A percentile compares a stretch with the other conserved stretches of the same genome.
These are phyloP conservation scores for Drosophila kanapiae DNA, from an alignment of 1,140 invertebrate genomes.

Conservation along the genomic window DNA sequence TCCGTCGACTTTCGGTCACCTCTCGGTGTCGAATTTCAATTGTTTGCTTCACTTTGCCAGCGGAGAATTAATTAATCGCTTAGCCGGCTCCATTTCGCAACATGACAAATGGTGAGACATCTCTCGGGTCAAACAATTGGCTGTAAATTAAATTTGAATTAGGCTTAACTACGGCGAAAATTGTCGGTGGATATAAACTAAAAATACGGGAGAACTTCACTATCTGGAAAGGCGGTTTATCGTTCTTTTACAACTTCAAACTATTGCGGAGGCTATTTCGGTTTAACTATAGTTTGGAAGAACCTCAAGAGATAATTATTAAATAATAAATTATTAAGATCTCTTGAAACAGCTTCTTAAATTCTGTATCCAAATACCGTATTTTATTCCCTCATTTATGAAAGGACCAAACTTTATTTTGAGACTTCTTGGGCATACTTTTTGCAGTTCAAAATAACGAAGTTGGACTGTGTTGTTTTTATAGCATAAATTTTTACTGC, in stretches of 20 bases:
- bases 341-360: too few species aligned
- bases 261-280: too few species aligned
- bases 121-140: slow-evolving; percentile 59
- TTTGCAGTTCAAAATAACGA: not conserved
- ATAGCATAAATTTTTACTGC: slow-evolving; percentile 15
- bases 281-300: too few species aligned
- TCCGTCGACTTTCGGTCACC: slow-evolving; percentile 43
- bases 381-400: too few species aligned
- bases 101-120: slow-evolving; percentile 43
- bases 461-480: slow-evolving; percentile 18
- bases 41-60: slow-evolving; percentile 23
- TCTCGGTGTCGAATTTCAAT: slow-evolving; percentile 53
- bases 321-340: too few species aligned
- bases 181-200: slow-evolving; percentile 11
- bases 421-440: not conserved
- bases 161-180: slow-evolving; percentile 49
- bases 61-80: slow-evolving; percentile 47
- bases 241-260: not conserved
- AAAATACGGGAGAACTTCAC: not conserved
- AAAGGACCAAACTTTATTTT: not conserved
- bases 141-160: slow-evolving; percentile 69
- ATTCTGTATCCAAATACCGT: too few species aligned
- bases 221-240: not conserved
- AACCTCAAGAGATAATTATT: too few species aligned
- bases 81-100: slow-evolving; percentile 27